Evolutionary conservation across 2,888 invertebrate genomes (phyloP).

Genomic region (Thecocarcelia acutangulata): DNA sequence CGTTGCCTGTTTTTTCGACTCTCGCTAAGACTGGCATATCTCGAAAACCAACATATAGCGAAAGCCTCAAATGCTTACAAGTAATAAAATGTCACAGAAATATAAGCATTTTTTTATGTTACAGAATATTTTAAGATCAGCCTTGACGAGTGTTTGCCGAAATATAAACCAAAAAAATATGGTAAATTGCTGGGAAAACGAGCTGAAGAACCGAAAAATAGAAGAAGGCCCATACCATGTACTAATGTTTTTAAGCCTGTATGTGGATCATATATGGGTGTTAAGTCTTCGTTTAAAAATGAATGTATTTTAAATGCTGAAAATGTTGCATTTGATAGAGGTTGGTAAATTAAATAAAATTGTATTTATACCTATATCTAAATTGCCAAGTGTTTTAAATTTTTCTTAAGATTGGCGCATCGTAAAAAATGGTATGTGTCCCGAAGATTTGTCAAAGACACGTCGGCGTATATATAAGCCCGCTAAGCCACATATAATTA

Average conservation of each 20-base stretch:
- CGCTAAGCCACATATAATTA: conserved; percentile 10
- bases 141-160: conserved; percentile 22
- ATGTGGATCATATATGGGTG: conserved; percentile 75
- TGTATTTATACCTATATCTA: too few relatives aligned
- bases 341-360: conserved; percentile 59
- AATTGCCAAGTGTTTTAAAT: background rate
- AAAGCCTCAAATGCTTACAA: too few relatives aligned
- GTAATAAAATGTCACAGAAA: too few relatives aligned
- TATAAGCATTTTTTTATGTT: conserved; percentile 17
- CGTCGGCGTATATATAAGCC: conserved; percentile 52
- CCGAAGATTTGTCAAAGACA: conserved; percentile 72
- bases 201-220: background rate
- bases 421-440: conserved; percentile 74
- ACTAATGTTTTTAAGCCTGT: conserved; percentile 75
- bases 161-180: background rate
- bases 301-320: conserved; percentile 77
- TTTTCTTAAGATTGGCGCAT: conserved; percentile 74
- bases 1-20: too few relatives aligned
- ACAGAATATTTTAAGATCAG: conserved; percentile 39
- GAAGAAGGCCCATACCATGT: conserved; percentile 72
- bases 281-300: conserved; percentile 77
- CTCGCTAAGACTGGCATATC: too few relatives aligned
- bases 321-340: conserved; percentile 74
- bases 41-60: too few relatives aligned
- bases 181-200: conserved; percentile 34